Percentiles rank a stretch among this genome's conserved stretches.
Evolutionary conservation across 2,113 vertebrate genomes (phyloP).

Genomic region (Bos javanicus): DNA sequence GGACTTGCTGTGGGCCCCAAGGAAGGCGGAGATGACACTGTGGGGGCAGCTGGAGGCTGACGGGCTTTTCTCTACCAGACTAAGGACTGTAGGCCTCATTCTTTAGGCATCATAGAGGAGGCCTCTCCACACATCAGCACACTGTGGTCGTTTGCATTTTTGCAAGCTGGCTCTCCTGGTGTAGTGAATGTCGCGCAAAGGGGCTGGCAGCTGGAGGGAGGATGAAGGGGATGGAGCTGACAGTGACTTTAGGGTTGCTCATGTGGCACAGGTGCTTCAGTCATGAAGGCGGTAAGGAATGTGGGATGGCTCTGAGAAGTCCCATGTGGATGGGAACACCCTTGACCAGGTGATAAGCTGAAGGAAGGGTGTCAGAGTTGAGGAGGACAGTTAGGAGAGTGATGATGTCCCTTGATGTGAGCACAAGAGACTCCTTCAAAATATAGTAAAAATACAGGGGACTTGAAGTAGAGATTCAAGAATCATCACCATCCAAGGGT

Average conservation of each 20-base stretch:
- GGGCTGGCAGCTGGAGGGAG: rapidly evolving
- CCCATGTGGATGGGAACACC: not conserved
- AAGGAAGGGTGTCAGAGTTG: not conserved
- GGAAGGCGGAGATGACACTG: too few species aligned
- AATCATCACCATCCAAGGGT: not conserved
- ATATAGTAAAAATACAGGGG: too few species aligned
- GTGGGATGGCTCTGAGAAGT: not conserved
- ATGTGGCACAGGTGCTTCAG: rapidly evolving
- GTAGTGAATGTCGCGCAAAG: rapidly evolving
- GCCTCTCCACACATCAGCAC: too few species aligned
- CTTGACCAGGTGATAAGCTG: too few species aligned
- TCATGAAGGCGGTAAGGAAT: not conserved
- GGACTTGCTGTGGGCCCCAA: too few species aligned
- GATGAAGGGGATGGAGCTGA: not conserved
- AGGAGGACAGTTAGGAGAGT: not conserved
- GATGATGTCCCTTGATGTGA: not conserved
- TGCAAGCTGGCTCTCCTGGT: not conserved
- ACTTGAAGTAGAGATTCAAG: not conserved
- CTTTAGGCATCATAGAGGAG: not conserved
- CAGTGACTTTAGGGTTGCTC: not conserved
- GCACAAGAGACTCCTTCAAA: not conserved
- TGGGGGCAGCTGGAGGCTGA: not conserved
- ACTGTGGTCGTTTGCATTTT: rapidly evolving
- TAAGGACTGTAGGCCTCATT: not conserved
- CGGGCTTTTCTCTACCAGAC: not conserved